Evolutionary conservation across 2,113 vertebrate species (phyloP).

Genomic region (Vireo altiloquus): DNA sequence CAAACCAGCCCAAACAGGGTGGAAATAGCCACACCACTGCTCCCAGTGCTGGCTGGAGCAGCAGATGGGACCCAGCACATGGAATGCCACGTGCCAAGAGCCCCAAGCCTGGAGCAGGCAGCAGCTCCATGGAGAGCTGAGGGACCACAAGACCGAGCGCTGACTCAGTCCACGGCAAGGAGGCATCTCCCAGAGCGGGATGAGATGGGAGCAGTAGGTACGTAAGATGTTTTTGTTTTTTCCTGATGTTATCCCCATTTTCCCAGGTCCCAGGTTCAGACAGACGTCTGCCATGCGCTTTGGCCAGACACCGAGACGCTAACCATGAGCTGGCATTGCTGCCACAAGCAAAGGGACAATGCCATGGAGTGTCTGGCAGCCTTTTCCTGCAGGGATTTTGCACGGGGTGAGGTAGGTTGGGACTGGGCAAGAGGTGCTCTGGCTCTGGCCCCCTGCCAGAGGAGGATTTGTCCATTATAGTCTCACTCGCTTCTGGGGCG

Average conservation of each 20-base stretch:
- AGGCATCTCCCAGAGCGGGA: background rate
- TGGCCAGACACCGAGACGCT: slow-evolving; percentile 24
- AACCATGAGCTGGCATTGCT: background rate
- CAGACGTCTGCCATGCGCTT: background rate
- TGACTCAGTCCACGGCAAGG: background rate
- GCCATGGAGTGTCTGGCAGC: background rate
- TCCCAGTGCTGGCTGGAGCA: background rate
- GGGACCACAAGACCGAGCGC: background rate
- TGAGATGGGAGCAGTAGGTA: slow-evolving; percentile 11
- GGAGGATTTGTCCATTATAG: background rate
- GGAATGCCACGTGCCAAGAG: background rate
- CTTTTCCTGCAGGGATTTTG: background rate
- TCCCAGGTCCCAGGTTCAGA: slow-evolving; percentile 43
- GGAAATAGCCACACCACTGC: background rate
- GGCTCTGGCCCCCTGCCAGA: background rate
- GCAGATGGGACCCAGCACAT: background rate
- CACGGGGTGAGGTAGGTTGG: background rate
- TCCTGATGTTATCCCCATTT: slow-evolving; percentile 59
- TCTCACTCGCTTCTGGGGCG: background rate
- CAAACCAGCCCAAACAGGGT: background rate
- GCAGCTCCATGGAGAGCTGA: background rate
- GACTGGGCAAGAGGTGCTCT: background rate
- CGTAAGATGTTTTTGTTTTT: slow-evolving; percentile 11
- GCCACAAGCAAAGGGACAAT: background rate
- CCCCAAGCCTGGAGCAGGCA: background rate